phyloP scores from a whole-genome alignment of 2,888 invertebrate species.

The Tetheella fluctuosa region DNA sequence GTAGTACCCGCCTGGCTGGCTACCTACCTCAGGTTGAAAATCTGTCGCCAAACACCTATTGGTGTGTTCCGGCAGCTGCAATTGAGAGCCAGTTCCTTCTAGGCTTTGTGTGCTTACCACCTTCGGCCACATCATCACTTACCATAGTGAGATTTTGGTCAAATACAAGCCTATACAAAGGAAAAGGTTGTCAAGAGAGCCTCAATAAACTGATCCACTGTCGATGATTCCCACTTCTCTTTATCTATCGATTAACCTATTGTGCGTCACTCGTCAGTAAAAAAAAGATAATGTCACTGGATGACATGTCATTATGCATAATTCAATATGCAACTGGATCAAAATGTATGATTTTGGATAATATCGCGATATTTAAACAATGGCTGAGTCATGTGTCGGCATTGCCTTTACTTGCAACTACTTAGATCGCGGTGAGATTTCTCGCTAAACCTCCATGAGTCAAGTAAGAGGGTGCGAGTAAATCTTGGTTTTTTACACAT shows the following conservation, averaged over 20 bases:
- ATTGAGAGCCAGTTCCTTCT: no score
- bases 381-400: conserved; percentile 44
- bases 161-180: no score
- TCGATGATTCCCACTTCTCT: not conserved
- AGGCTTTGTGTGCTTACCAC: no score
- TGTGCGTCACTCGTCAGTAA: not conserved
- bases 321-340: conserved; percentile 10
- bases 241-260: not conserved
- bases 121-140: no score
- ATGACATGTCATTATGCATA: not conserved
- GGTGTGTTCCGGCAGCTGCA: no score
- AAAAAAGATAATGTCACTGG: not conserved
- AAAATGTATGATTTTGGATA: not conserved
- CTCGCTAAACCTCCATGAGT: conserved; percentile 34
- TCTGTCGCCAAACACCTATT: no score
- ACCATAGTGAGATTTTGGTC: no score
- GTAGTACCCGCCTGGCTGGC: no score
- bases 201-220: no score
- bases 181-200: no score
- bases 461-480: conserved; percentile 28
- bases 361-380: conserved; percentile 30
- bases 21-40: no score
- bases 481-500: no score
- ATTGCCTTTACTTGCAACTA: conserved; percentile 23
- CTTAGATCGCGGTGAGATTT: conserved; percentile 38